Evolutionary conservation across 2,113 vertebrate species (phyloP).

Genomic region (Camelus bactrianus): DNA sequence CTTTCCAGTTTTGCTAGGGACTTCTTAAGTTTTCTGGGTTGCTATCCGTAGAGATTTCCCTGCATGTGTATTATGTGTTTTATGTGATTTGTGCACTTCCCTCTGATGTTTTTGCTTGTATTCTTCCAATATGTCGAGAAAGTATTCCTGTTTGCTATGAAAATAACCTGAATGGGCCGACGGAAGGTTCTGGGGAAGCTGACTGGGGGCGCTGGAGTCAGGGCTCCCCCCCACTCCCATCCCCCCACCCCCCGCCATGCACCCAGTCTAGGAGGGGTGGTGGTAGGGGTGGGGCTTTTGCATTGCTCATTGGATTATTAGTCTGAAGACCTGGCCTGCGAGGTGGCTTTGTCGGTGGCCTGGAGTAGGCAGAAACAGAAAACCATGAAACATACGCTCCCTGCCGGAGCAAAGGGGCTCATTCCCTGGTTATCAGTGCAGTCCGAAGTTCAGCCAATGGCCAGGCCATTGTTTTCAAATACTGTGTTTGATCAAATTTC

Average conservation of each 20-base stretch:
- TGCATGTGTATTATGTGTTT: not conserved
- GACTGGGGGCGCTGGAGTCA: not conserved
- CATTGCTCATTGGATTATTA: not conserved
- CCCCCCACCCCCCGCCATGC: rapidly evolving
- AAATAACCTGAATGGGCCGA: not conserved
- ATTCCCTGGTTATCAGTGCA: not conserved
- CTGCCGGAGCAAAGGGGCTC: not conserved
- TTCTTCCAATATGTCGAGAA: not conserved
- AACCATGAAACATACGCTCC: not conserved
- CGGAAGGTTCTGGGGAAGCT: not conserved
- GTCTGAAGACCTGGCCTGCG: not conserved
- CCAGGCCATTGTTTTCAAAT: not conserved
- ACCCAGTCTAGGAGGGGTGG: not conserved
- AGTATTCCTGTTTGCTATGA: not conserved
- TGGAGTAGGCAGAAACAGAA: not conserved
- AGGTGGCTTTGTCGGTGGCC: not conserved
- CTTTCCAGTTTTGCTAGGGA: not conserved
- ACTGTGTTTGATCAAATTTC: not conserved
- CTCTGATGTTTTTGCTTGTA: conserved; percentile 2
- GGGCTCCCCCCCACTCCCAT: not conserved
- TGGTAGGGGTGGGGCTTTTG: not conserved
- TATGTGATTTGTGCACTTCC: not conserved
- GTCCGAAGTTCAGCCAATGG: not conserved
- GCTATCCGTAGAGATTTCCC: not conserved
- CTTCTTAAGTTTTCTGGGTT: not conserved